Evolutionary conservation across 2,113 vertebrate genomes (phyloP).

Genomic region (Pipra filicauda): DNA sequence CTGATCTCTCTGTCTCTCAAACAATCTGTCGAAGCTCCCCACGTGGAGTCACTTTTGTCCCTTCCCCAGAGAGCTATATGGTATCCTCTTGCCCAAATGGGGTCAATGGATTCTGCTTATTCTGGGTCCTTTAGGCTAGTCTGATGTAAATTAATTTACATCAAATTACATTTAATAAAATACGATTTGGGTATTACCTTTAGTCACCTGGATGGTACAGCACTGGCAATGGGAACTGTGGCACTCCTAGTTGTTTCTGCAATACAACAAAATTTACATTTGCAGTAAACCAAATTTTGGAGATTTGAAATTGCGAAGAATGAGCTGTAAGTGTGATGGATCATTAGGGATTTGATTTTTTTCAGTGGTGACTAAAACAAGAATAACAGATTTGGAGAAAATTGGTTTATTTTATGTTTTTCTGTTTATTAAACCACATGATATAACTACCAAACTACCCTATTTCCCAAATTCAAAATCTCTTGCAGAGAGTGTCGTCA

Average conservation of each 20-base stretch:
- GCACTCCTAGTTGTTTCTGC: neutral
- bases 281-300: neutral
- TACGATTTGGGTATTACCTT: neutral
- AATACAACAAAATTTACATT: neutral
- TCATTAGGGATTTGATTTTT: neutral
- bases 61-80: neutral
- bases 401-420: neutral
- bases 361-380: neutral
- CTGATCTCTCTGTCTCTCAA: slow-evolving; percentile 62
- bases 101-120: neutral
- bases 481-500: neutral
- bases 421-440: neutral
- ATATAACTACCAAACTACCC: neutral
- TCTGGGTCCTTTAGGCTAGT: neutral
- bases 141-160: neutral
- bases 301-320: neutral
- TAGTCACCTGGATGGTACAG: neutral
- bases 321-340: neutral
- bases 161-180: too few relatives aligned
- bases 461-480: neutral
- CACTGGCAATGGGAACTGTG: neutral
- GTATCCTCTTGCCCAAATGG: neutral
- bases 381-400: neutral
- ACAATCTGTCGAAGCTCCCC: slow-evolving; percentile 30
- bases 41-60: slow-evolving; percentile 2